Percentiles rank a stretch among this genome's conserved stretches.
Evolutionary conservation across 2,113 vertebrate species (phyloP).

Genomic region (Aythya baeri): DNA sequence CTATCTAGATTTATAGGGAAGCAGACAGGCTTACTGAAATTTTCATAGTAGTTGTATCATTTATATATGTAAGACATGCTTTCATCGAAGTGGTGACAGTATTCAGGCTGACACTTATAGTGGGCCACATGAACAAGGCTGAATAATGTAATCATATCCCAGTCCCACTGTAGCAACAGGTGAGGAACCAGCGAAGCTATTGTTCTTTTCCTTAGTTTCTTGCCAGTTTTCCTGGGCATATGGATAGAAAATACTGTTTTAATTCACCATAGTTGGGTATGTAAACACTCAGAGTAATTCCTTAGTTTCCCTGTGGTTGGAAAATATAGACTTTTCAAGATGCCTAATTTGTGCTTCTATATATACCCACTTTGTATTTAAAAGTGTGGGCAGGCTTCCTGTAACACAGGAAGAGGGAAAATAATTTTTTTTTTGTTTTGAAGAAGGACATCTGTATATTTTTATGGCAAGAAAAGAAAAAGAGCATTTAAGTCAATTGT

Average conservation of each 20-base stretch:
- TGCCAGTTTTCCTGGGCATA: neutral
- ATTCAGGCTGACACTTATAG: slow-evolving; percentile 13
- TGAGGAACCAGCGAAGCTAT: neutral
- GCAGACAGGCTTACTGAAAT: slow-evolving; percentile 29
- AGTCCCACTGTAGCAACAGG: neutral
- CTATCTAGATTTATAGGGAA: slow-evolving; percentile 12
- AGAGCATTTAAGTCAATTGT: slow-evolving; percentile 52
- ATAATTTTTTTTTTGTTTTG: slow-evolving; percentile 44
- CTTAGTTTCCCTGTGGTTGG: slow-evolving; percentile 69
- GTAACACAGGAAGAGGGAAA: slow-evolving; percentile 71
- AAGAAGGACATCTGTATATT: slow-evolving; percentile 69
- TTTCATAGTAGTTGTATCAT: slow-evolving; percentile 39
- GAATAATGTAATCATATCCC: neutral
- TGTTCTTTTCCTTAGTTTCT: neutral
- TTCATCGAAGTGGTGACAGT: neutral
- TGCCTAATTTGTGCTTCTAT: slow-evolving; percentile 76
- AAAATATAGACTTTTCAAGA: slow-evolving; percentile 74
- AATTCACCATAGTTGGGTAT: neutral
- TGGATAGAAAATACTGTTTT: neutral
- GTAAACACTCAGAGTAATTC: slow-evolving; percentile 42
- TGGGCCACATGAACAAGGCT: neutral
- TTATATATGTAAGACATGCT: slow-evolving; percentile 6
- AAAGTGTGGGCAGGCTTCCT: slow-evolving; percentile 75
- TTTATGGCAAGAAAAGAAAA: slow-evolving; percentile 46
- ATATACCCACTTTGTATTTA: slow-evolving; percentile 77